Evolutionary conservation across 2,113 vertebrate genomes (phyloP).

Genomic region (Saguinus imperator): DNA sequence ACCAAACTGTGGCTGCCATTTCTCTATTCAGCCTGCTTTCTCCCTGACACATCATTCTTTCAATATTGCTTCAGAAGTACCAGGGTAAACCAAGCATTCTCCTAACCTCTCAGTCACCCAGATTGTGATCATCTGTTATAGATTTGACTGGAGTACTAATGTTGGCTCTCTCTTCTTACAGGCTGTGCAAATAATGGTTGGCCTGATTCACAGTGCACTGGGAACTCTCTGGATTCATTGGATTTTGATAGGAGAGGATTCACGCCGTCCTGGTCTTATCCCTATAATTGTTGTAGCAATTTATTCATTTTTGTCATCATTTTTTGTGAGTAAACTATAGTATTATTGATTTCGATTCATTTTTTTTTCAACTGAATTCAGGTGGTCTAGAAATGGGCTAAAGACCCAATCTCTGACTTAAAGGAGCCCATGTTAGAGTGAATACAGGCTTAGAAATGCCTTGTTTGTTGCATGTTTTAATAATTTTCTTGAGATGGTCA

Average conservation of each 20-base stretch:
- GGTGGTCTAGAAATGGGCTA: neutral
- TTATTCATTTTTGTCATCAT: neutral
- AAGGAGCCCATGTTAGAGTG: neutral
- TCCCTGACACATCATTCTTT: neutral
- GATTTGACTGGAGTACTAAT: neutral
- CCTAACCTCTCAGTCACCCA: neutral
- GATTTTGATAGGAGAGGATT: fast-evolving
- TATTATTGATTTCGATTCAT: neutral
- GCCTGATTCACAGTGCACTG: neutral
- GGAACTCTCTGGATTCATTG: neutral
- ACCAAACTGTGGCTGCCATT: neutral
- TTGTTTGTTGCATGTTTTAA: neutral
- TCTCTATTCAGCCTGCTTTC: neutral
- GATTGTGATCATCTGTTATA: neutral
- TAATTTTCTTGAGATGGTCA: neutral
- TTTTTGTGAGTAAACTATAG: constrained; percentile 54
- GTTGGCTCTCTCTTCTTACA: constrained; percentile 42
- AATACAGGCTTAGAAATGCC: neutral
- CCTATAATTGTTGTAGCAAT: fast-evolving
- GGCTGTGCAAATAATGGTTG: constrained; percentile 50
- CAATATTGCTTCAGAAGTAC: neutral
- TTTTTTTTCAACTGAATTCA: neutral
- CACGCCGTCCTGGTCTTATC: fast-evolving
- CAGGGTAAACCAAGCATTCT: neutral
- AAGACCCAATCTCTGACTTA: neutral